Evolutionary conservation across 2,888 invertebrate species (phyloP).

Genomic region (Lasioglossum leucozonium): DNA sequence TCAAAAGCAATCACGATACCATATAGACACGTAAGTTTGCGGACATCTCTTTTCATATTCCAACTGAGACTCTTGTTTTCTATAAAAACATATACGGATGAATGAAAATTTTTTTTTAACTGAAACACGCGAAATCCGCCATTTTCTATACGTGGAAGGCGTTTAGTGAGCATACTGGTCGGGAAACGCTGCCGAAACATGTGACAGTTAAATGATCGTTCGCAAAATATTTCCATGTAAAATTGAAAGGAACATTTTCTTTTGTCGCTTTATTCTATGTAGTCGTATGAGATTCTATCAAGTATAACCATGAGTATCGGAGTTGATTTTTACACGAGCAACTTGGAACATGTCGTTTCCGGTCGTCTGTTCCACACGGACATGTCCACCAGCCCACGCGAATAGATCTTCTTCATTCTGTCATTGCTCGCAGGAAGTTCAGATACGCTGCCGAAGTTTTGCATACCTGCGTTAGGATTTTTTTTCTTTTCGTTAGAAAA

Average conservation of each 20-base stretch:
- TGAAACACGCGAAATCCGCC: background rate
- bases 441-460: constrained; percentile 69
- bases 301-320: background rate
- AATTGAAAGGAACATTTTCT: background rate
- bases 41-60: no score
- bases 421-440: constrained; percentile 62
- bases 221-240: background rate
- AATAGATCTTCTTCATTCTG: constrained; percentile 13
- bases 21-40: background rate
- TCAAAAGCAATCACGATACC: no score
- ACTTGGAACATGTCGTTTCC: background rate
- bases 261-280: background rate
- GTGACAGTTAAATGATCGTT: background rate
- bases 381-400: background rate
- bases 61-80: no score
- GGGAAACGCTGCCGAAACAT: background rate
- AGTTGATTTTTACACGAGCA: background rate
- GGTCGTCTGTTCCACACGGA: background rate
- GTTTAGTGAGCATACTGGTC: background rate
- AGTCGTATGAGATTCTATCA: background rate
- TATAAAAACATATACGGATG: no score
- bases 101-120: background rate
- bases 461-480: constrained; percentile 58
- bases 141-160: no score
- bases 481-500: background rate